Evolutionary conservation across 53 echinoderm and acorn worm species (phyloP).

Genomic region (Stichopus horrens): DNA sequence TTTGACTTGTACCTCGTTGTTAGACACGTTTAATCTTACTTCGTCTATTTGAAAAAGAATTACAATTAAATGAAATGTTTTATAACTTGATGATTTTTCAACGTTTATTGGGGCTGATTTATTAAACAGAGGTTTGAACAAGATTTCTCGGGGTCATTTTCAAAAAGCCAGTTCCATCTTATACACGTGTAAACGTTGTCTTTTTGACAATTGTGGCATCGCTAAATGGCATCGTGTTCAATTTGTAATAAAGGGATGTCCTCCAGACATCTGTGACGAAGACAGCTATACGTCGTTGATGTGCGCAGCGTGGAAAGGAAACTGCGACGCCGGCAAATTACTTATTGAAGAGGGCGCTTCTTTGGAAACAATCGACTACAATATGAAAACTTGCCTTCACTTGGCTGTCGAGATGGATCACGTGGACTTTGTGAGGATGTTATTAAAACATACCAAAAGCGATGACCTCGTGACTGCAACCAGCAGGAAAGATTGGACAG

Average conservation of each 20-base stretch:
- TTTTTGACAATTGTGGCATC: not conserved
- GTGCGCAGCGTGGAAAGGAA: slow-evolving; percentile 81
- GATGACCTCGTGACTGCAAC: not conserved
- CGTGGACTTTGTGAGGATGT: slow-evolving; percentile 46
- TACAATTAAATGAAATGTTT: too few relatives aligned
- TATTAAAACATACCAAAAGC: slow-evolving; percentile 49
- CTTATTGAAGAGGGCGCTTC: slow-evolving; percentile 59
- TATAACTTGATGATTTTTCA: too few relatives aligned
- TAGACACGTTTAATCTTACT: too few relatives aligned
- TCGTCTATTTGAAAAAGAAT: too few relatives aligned
- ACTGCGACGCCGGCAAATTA: slow-evolving; percentile 49
- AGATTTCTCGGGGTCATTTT: too few relatives aligned
- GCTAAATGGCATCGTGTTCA: not conserved
- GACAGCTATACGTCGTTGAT: slow-evolving; percentile 72
- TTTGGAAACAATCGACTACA: slow-evolving; percentile 47
- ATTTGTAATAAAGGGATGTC: slow-evolving; percentile 23
- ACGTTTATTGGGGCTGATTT: too few relatives aligned
- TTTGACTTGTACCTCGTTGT: too few relatives aligned
- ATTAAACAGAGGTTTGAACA: too few relatives aligned
- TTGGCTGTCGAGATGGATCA: slow-evolving; percentile 88
- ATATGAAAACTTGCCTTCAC: slow-evolving; percentile 71
- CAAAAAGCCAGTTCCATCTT: too few relatives aligned
- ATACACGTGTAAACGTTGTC: too few relatives aligned
- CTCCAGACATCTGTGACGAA: slow-evolving; percentile 54
- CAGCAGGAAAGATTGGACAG: slow-evolving; percentile 56